These are phyloP conservation scores for Botia almorhae DNA, from an alignment of 2,797 vertebrate genomes.

Conservation along the genomic window DNA sequence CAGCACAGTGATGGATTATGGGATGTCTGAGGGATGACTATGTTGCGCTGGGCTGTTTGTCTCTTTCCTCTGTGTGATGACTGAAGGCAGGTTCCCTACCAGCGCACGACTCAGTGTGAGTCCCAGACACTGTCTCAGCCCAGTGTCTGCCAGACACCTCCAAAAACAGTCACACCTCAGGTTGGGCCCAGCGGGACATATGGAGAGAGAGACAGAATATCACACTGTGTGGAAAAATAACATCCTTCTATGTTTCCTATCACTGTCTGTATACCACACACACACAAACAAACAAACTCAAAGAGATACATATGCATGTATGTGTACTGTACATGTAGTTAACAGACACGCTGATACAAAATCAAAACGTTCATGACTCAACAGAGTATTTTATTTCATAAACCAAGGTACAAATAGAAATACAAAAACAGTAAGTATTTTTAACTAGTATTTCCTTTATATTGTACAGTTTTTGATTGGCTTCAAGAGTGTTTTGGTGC, in stretches of 20 bases:
- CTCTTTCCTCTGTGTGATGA: slow-evolving; percentile 29
- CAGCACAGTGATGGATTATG: slow-evolving; percentile 41
- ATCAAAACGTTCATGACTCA: no score
- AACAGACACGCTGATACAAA: no score
- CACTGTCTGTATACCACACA: slow-evolving; percentile 10
- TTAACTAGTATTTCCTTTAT: no score
- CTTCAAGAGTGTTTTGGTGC: no score
- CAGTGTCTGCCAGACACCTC: slow-evolving; percentile 35
- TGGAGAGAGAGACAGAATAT: slow-evolving; percentile 32
- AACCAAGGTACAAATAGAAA: no score
- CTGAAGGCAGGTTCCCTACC: slow-evolving; percentile 39
- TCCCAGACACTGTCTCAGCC: slow-evolving; percentile 53
- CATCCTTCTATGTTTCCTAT: slow-evolving; percentile 26
- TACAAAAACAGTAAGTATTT: no score
- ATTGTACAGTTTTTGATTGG: no score
- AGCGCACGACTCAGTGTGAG: slow-evolving; percentile 50
- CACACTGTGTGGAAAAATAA: slow-evolving; percentile 39
- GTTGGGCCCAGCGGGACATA: slow-evolving; percentile 62
- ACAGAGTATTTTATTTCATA: no score
- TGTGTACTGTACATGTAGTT: not conserved
- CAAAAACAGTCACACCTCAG: slow-evolving; percentile 63
- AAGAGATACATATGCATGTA: not conserved
- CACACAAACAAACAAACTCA: slow-evolving; percentile 19
- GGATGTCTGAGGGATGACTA: slow-evolving; percentile 45
- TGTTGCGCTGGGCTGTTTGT: slow-evolving; percentile 39